These are phyloP conservation scores for Sylvia borin DNA, from an alignment of 2,797 vertebrate genomes.

Conservation along the genomic window DNA sequence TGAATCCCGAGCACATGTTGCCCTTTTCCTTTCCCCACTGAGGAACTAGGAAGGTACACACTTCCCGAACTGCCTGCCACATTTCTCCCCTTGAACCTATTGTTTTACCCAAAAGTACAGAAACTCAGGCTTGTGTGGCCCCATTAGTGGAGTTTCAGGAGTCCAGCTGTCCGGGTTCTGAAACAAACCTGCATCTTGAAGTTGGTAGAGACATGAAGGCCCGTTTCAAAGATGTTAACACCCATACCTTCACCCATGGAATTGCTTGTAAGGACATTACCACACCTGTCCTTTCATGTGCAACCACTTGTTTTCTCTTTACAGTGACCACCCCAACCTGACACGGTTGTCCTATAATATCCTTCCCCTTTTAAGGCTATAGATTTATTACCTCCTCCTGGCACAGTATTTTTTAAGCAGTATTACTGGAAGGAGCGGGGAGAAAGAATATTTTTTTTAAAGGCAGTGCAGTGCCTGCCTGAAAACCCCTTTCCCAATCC, in stretches of 20 bases:
- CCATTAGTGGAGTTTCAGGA: background rate
- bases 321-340: background rate
- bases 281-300: background rate
- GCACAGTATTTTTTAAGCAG: background rate
- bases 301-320: background rate
- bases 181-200: background rate
- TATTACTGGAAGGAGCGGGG: background rate
- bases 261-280: background rate
- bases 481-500: background rate
- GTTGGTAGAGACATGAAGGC: background rate
- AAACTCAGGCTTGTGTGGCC: too few species aligned
- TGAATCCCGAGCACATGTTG: rapidly evolving
- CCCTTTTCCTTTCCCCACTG: background rate
- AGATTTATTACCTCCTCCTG: background rate
- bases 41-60: background rate
- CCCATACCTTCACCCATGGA: background rate
- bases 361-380: background rate
- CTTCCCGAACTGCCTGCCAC: background rate
- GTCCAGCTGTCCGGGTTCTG: background rate
- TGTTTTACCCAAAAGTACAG: background rate
- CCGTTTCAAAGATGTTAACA: background rate
- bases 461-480: background rate
- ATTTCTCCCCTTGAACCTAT: rapidly evolving
- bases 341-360: background rate
- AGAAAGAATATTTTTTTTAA: background rate